phyloP scores from a whole-genome alignment of 2,113 vertebrate genomes.

The Psilopogon haemacephalus region DNA sequence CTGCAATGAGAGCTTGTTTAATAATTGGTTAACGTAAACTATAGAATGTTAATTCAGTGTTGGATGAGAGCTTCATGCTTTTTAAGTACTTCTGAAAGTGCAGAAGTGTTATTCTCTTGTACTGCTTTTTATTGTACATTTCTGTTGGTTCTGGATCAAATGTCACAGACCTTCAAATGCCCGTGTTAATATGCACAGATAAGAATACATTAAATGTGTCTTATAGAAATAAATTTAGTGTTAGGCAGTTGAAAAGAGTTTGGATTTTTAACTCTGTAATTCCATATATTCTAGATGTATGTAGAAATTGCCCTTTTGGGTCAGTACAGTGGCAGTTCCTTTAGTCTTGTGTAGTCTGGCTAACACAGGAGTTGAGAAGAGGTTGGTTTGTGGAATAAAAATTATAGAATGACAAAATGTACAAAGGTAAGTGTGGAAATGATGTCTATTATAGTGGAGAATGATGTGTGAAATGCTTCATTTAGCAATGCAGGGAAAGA shows the following conservation, averaged over 20 bases:
- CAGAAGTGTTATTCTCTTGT: background rate
- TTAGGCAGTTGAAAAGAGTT: background rate
- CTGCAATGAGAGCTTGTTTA: conserved; percentile 14
- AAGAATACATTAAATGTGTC: background rate
- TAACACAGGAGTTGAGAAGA: background rate
- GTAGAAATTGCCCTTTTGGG: background rate
- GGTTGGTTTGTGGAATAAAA: background rate
- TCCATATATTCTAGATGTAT: background rate
- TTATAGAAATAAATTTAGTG: background rate
- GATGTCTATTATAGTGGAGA: background rate
- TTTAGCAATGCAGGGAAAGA: background rate
- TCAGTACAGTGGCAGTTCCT: background rate
- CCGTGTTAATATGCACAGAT: background rate
- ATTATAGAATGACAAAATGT: background rate
- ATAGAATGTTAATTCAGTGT: background rate
- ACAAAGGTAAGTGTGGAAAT: background rate
- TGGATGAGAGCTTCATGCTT: background rate
- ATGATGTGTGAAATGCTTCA: background rate
- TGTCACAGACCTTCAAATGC: background rate
- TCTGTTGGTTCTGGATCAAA: background rate
- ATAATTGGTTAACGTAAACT: background rate
- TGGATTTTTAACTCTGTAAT: background rate
- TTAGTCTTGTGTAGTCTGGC: background rate
- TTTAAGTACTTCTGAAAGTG: background rate
- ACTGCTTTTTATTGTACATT: too few species aligned